A percentile compares a stretch with the other conserved stretches of the same genome.
Conservation (phyloP, 2,797 vertebrate genomes). For the Melanotaenia parkinsoni region DNA sequence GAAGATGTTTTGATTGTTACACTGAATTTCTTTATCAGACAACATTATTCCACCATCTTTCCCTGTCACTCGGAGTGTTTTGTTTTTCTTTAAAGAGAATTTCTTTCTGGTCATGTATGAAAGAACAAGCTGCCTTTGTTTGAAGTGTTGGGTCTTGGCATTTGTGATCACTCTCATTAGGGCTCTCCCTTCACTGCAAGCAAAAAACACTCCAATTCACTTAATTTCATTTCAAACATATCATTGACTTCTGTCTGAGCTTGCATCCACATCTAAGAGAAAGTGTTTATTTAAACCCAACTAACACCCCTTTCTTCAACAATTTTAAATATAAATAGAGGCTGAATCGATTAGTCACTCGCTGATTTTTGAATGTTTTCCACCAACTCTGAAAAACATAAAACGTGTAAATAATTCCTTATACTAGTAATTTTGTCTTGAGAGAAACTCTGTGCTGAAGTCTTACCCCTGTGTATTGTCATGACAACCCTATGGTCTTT, state of each 20-base stretch:
- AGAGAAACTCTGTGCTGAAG: conserved; percentile 61
- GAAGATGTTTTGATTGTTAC: conserved; percentile 37
- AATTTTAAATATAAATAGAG: conserved; percentile 75
- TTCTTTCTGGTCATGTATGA: conserved; percentile 64
- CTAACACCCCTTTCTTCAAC: conserved; percentile 58
- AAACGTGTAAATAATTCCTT: conserved; percentile 74
- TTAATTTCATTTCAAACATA: conserved; percentile 78
- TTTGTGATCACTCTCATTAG: conserved; percentile 79
- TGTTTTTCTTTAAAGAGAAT: conserved; percentile 67
- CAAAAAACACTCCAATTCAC: conserved; percentile 66
- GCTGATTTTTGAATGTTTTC: conserved; percentile 58
- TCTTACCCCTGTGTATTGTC: conserved; percentile 62
- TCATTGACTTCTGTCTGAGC: conserved; percentile 76
- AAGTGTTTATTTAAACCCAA: conserved; percentile 69
- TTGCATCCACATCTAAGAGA: conserved; percentile 71
- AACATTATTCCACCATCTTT: conserved; percentile 38
- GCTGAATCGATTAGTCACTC: conserved; percentile 68
- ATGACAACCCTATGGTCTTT: conserved; percentile 55
- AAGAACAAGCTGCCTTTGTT: conserved; percentile 75
- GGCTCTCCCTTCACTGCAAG: conserved; percentile 57
- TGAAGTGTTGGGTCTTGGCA: conserved; percentile 77
- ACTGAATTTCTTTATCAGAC: conserved; percentile 37
- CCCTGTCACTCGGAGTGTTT: conserved; percentile 53
- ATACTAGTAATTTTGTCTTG: conserved; percentile 62
- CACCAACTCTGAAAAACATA: conserved; percentile 44